Evolutionary conservation across 2,888 invertebrate species (phyloP).

Genomic region (Tigriopus californicus): DNA sequence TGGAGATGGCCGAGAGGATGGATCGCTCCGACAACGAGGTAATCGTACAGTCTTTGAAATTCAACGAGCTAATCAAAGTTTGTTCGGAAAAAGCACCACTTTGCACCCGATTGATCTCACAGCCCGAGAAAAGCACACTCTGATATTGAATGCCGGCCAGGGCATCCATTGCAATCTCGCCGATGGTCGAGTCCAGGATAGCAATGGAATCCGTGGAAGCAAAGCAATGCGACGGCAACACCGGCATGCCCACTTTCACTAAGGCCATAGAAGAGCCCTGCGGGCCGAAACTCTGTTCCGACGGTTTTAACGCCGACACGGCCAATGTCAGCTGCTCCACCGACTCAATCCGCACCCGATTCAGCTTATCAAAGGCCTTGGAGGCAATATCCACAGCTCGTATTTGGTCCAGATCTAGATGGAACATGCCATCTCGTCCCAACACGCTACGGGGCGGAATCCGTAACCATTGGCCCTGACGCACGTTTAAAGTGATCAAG

Average conservation of each 20-base stretch:
- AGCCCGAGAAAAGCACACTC: background rate
- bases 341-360: too few species aligned
- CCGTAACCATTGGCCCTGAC: too few species aligned
- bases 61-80: background rate
- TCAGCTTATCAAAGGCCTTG: too few species aligned
- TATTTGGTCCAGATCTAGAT: too few species aligned
- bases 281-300: too few species aligned
- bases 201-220: background rate
- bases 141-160: background rate
- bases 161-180: background rate
- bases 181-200: background rate
- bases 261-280: too few species aligned
- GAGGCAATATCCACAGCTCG: too few species aligned
- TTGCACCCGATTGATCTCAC: background rate
- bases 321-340: too few species aligned
- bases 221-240: slow-evolving; percentile 2
- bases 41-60: background rate
- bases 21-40: background rate
- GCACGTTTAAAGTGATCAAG: too few species aligned
- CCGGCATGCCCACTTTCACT: background rate
- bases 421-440: too few species aligned
- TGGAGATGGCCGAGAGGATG: slow-evolving; percentile 1
- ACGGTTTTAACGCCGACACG: too few species aligned
- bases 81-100: background rate
- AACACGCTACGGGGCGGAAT: too few species aligned